phyloP scores from a whole-genome alignment of 92 coral and sea anemone species.

The Paragorgia papillata region DNA sequence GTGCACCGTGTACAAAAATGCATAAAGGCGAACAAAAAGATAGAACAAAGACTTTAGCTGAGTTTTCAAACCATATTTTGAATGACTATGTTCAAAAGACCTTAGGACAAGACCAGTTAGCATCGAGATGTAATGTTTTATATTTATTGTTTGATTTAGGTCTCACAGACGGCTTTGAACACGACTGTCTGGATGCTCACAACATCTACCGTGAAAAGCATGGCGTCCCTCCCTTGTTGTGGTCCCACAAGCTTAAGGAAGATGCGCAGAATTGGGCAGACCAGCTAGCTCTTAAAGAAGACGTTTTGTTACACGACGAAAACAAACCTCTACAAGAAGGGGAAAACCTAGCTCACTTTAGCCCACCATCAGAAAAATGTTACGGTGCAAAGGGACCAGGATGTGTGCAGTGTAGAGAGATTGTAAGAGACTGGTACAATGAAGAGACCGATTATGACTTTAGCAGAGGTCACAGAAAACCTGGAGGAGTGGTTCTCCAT shows the following conservation, averaged over 20 bases:
- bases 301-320: constrained; percentile 73
- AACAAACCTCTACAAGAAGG: constrained; percentile 69
- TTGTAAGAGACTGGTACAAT: constrained; percentile 89
- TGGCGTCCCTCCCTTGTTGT: constrained; percentile 91
- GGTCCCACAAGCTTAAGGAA: constrained; percentile 84
- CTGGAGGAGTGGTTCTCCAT: constrained; percentile 60
- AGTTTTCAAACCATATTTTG: too few relatives aligned
- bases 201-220: constrained; percentile 87
- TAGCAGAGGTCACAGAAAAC: constrained; percentile 60
- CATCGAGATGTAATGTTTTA: too few relatives aligned
- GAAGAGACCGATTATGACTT: constrained; percentile 75
- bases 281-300: constrained; percentile 74
- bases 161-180: constrained; percentile 67
- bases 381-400: constrained; percentile 60
- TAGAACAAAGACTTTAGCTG: too few relatives aligned
- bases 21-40: too few relatives aligned
- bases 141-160: constrained; percentile 20
- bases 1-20: too few relatives aligned
- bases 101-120: too few relatives aligned
- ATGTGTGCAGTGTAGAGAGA: constrained; percentile 78
- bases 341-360: constrained; percentile 88
- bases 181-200: constrained; percentile 92
- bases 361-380: constrained; percentile 83
- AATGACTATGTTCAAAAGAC: too few relatives aligned
- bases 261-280: constrained; percentile 98